Conservation (phyloP, 1,140 invertebrate species). For the Aleiodes sp. region DNA sequence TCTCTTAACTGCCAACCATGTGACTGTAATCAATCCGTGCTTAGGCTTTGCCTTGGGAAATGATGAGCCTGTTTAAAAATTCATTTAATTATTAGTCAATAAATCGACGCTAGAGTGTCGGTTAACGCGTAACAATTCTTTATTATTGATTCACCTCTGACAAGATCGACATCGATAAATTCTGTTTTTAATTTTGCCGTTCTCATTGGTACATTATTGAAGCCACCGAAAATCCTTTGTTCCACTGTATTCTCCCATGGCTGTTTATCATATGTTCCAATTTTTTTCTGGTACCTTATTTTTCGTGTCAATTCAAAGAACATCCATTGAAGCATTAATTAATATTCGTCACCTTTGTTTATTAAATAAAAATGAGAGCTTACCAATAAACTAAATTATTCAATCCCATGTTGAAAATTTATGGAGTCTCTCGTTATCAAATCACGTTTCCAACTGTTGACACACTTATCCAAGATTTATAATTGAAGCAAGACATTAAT, state of each 20-base stretch:
- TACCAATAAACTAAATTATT: conserved; percentile 59
- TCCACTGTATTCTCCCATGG: conserved; percentile 96
- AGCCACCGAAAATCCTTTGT: conserved; percentile 84
- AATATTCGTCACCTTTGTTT: conserved; percentile 17
- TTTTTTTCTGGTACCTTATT: conserved; percentile 94
- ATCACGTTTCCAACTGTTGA: not conserved
- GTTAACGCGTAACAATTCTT: conserved; percentile 14
- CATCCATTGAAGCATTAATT: not conserved
- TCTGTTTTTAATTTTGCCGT: conserved; percentile 89
- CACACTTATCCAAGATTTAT: not conserved
- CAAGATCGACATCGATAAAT: conserved; percentile 94
- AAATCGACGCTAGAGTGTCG: conserved; percentile 30
- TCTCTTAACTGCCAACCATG: conserved; percentile 80
- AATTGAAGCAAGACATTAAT: conserved; percentile 12
- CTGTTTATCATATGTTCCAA: conserved; percentile 95
- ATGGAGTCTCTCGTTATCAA: not conserved
- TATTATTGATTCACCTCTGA: conserved; percentile 72
- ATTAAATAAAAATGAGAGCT: conserved; percentile 36
- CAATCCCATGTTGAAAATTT: conserved; percentile 46
- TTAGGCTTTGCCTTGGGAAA: conserved; percentile 95
- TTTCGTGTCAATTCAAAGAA: too few relatives aligned
- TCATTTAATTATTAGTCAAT: conserved; percentile 12
- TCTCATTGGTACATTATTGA: conserved; percentile 86
- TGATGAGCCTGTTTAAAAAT: conserved; percentile 78
- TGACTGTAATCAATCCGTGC: conserved; percentile 83